phyloP scores from a whole-genome alignment of 1,140 invertebrate species.

The Bilobella aurantiaca region DNA sequence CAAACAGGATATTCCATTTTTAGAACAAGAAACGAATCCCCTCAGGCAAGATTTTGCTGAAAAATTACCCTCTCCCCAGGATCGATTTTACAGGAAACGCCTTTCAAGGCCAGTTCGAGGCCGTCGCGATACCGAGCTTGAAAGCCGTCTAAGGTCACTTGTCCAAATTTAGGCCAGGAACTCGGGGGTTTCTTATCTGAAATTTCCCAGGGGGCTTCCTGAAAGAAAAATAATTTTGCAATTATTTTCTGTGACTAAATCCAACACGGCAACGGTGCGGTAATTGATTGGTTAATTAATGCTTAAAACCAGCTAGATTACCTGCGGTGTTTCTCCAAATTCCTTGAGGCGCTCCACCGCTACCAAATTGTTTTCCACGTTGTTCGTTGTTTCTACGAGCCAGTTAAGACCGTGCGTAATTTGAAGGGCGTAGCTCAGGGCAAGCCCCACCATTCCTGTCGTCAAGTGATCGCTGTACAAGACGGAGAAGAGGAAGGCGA shows the following conservation, averaged over 20 bases:
- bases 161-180: constrained; percentile 4
- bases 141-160: background rate
- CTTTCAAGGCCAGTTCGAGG: background rate
- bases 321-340: background rate
- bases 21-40: background rate
- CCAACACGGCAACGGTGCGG: too few species aligned
- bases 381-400: background rate
- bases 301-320: background rate
- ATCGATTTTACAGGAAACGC: background rate
- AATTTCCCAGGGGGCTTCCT: constrained; percentile 3
- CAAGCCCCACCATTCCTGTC: constrained; percentile 7
- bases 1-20: background rate
- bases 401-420: constrained; percentile 8
- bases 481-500: constrained; percentile 4
- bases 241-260: too few species aligned
- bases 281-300: too few species aligned
- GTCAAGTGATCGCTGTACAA: background rate
- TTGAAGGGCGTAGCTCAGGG: constrained; percentile 7
- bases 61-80: constrained; percentile 5
- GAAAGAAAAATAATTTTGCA: background rate
- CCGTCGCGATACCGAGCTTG: background rate
- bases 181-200: background rate
- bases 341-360: constrained; percentile 14
- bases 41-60: too few species aligned
- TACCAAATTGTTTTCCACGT: constrained; percentile 8